Conservation (phyloP, 2,797 vertebrate species). For the Denticeps clupeoides region DNA sequence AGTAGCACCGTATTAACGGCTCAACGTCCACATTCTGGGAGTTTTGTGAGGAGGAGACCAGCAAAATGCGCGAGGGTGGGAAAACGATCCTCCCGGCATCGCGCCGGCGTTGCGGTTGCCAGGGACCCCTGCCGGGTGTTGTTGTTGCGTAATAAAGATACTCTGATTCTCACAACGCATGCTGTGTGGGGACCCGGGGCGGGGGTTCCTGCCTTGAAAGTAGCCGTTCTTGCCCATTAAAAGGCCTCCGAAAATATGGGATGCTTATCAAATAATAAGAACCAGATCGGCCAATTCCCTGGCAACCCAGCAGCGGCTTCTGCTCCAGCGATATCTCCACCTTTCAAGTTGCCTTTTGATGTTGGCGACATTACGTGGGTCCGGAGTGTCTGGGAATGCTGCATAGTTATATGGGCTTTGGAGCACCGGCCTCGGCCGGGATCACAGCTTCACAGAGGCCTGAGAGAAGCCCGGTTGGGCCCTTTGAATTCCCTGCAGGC, state of each 20-base stretch:
- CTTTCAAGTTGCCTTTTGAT: conserved; percentile 62
- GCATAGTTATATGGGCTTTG: conserved; percentile 28
- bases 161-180: conserved; percentile 23
- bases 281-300: conserved; percentile 61
- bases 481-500: neutral
- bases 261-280: conserved; percentile 78
- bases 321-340: conserved; percentile 51
- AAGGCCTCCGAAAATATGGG: conserved; percentile 70
- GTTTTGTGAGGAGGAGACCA: conserved; percentile 48
- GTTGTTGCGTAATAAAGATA: conserved; percentile 41
- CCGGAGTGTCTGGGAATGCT: conserved; percentile 43
- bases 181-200: conserved; percentile 32
- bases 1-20: conserved; percentile 38
- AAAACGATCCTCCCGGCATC: conserved; percentile 31
- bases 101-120: conserved; percentile 14
- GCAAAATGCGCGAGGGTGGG: conserved; percentile 37
- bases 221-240: conserved; percentile 58
- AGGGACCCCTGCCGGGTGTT: conserved; percentile 22
- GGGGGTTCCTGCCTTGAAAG: conserved; percentile 53
- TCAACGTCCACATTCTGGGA: too few species aligned
- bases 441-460: conserved; percentile 19
- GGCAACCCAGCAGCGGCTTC: conserved; percentile 30
- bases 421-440: conserved; percentile 30
- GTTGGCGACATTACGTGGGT: conserved; percentile 40
- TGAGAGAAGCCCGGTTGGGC: too few species aligned